phyloP scores from a whole-genome alignment of 2,888 invertebrate species.

The Drosophila barbarae region DNA sequence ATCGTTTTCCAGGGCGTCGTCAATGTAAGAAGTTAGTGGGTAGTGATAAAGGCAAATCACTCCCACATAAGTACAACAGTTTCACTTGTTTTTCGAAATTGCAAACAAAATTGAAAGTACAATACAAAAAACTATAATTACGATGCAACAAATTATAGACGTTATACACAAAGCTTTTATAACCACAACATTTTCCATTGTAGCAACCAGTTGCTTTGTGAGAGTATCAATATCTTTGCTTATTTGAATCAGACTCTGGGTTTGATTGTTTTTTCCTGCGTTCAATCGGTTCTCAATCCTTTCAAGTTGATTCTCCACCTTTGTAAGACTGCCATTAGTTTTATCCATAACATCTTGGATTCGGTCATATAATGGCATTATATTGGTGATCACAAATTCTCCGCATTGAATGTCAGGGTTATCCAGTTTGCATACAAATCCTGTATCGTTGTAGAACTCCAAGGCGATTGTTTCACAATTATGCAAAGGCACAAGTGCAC shows the following conservation, averaged over 20 bases:
- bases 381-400: not conserved
- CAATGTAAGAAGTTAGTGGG: too few species aligned
- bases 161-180: rapidly evolving
- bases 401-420: not conserved
- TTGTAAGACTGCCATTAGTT: not conserved
- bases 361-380: not conserved
- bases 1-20: too few species aligned
- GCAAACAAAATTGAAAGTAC: too few species aligned
- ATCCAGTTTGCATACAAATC: not conserved
- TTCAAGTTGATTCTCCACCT: not conserved
- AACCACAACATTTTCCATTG: rapidly evolving
- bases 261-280: not conserved
- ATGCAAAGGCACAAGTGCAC: too few species aligned
- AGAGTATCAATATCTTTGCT: not conserved
- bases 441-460: not conserved
- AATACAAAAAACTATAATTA: not conserved
- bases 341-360: not conserved
- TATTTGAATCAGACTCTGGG: not conserved
- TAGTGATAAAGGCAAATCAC: too few species aligned
- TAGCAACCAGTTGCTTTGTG: not conserved
- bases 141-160: not conserved
- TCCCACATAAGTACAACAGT: too few species aligned
- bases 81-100: too few species aligned
- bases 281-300: not conserved
- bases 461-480: not conserved